Evolutionary conservation across 2,888 invertebrate species (phyloP).

Genomic region (Thelaira solivaga): DNA sequence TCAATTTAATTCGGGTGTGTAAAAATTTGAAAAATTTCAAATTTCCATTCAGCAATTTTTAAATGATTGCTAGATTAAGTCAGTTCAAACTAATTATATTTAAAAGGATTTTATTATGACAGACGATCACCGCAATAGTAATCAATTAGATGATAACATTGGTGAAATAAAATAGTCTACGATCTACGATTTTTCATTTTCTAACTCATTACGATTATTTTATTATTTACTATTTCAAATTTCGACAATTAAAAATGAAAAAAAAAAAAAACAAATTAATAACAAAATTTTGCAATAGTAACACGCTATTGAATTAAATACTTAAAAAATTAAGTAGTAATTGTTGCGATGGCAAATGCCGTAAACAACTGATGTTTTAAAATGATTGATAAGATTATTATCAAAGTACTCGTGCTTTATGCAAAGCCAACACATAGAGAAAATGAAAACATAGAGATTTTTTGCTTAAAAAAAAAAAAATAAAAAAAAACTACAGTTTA

Average conservation of each 20-base stretch:
- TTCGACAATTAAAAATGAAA: not conserved
- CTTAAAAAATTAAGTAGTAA: not conserved
- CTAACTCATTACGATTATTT: not conserved
- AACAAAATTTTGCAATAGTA: not conserved
- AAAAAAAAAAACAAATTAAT: not conserved
- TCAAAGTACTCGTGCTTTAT: no score
- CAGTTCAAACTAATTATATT: not conserved
- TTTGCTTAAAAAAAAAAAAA: no score
- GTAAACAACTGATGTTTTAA: not conserved
- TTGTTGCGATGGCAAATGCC: constrained; percentile 24
- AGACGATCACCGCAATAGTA: not conserved
- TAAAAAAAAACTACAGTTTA: no score
- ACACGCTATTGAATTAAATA: not conserved
- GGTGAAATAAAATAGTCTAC: not conserved
- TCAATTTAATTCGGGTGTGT: no score
- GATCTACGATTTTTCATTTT: not conserved
- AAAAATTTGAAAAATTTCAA: no score
- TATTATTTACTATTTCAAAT: not conserved
- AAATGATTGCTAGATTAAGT: not conserved
- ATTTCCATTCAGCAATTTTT: not conserved
- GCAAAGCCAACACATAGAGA: no score
- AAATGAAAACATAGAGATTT: no score
- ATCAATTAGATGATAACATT: not conserved
- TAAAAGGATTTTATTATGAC: not conserved
- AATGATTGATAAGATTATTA: no score